Base-by-base conservation (phyloP, 2,113 vertebrate genomes). In the Thermophis baileyi region DNA sequence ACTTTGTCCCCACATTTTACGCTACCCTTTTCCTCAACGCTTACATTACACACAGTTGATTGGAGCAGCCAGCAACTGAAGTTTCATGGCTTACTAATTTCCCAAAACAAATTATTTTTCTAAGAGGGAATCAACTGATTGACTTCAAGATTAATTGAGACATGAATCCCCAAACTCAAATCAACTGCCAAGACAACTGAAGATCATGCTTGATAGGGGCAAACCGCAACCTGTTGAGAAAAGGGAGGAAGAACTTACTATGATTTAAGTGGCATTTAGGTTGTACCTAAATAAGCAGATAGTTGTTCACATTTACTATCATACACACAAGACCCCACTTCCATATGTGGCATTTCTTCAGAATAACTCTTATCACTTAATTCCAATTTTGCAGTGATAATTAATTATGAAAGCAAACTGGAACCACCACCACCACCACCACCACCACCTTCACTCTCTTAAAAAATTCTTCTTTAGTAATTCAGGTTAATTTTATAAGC, bases 181-280 rank as follows among this genome's bases (percentile, higher is more conserved):
- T 89, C 53, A 74, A 35, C 27, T 51, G 24, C 30, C 49, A 49
- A 35, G 50, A 35, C n/a, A 74, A 25, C n/a, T 85, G 49, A 91
- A 40, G 50, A 60, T 3, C 93, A 10, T 27, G 85, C 50, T 4
- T 0, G 85, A 57, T 30, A 89, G 35, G 86, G 90, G 18, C 22
- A 40, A 53, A 93, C 40, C 0, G 12, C 92, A 90, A 50, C 51
- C 53, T 95, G 93, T 93, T 93, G 24, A 85, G 40, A 53, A 93
- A 91, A 46, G 5, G 88, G 60, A 0, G 0, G 81, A 91, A 63
- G 91, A 89, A 85, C 88, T 93, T n/a, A 50, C 2, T 40, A 22
- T 54, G n/a, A 85, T 27, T 54, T 91, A 27, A 16, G 4, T 86
- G 27, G 54, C 30, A 27, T 25, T 47, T 46, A 86, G n/a, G 27